Evolutionary conservation across 2,797 vertebrate genomes (phyloP), one percentile per base, ranked within the genome.

Genomic region (Crax fasciolata): DNA sequence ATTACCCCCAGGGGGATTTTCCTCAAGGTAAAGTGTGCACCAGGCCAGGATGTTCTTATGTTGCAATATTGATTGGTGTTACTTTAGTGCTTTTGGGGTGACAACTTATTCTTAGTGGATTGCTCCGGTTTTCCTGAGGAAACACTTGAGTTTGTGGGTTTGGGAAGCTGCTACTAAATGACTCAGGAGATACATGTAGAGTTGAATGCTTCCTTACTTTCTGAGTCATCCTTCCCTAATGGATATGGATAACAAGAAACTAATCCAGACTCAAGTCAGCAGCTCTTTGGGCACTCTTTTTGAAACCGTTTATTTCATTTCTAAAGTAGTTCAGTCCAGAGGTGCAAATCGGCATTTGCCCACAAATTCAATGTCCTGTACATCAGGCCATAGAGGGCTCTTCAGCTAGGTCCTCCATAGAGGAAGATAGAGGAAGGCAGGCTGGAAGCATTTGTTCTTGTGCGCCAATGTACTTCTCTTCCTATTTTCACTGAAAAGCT

Each of bases 1-100:
- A 99, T 97, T 99, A 99, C 73, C 98, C 99, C 10, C 99, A 99
- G 95, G 99, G 99, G 65, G 99, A 99, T 58, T 99, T 98, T 86
- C 99, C 99, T 1, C 98, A 99, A 89, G 99, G 99, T 99, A 96
- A 97, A 97, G 97, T 94, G 87, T 82, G 73, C 32, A 52, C 91
- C 85, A 17, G 94, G 95, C 73, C 93, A 95, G 95, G 88, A 35
- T 44, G 90, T 91, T 90, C 85, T 91, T 91, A 61, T 0, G 0
- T 83, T 71, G 68, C 3, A 11, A 70, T 87, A 82, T 81, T 19
- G 39, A 55, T 62, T 94, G 38, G 67, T 27, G 0, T 94, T 70
- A 65, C 65, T 62, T 16, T 8, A 49, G 63, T 43, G 59, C 8
- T 79, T 79, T 86, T 76, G 88, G 83, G 72, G n/a, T 54, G 71